A percentile compares a stretch with the other conserved stretches of the same genome.
Conservation (phyloP, 2,888 invertebrate species). For the Argyresthia goedartella region DNA sequence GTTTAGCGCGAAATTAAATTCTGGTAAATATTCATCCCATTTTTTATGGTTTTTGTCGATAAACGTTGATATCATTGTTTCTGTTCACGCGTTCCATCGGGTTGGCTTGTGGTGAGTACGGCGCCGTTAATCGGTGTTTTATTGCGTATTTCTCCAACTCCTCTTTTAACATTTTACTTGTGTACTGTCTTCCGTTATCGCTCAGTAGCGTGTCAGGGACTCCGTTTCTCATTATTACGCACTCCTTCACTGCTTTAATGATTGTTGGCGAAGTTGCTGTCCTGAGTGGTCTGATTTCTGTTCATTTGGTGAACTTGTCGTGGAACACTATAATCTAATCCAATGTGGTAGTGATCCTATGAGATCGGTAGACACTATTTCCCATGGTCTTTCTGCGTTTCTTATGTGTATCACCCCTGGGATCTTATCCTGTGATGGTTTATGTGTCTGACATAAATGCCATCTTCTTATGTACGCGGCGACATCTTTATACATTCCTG, state of each 20-base stretch:
- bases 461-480: not conserved
- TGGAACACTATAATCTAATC: too few relatives aligned
- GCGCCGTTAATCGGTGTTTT: too few relatives aligned
- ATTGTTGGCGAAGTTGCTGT: constrained; percentile 13
- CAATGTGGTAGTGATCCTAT: constrained; percentile 24
- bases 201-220: not conserved
- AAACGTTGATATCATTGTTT: constrained; percentile 25
- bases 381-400: constrained; percentile 15
- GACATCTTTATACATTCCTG: constrained; percentile 17
- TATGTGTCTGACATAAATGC: not conserved
- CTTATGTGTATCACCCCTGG: not conserved
- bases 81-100: constrained; percentile 26
- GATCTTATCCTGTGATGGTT: not conserved
- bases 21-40: constrained; percentile 17
- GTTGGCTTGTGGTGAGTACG: too few relatives aligned
- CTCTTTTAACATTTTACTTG: constrained; percentile 5
- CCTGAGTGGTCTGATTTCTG: constrained; percentile 13
- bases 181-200: not conserved
- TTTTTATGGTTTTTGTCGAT: constrained; percentile 18
- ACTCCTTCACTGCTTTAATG: not conserved
- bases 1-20: constrained; percentile 16
- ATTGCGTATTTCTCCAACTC: not conserved
- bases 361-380: constrained; percentile 19
- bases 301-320: too few relatives aligned
- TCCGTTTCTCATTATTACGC: not conserved